Conservation (phyloP, 2,888 invertebrate species). For the Epirrita christyi region DNA sequence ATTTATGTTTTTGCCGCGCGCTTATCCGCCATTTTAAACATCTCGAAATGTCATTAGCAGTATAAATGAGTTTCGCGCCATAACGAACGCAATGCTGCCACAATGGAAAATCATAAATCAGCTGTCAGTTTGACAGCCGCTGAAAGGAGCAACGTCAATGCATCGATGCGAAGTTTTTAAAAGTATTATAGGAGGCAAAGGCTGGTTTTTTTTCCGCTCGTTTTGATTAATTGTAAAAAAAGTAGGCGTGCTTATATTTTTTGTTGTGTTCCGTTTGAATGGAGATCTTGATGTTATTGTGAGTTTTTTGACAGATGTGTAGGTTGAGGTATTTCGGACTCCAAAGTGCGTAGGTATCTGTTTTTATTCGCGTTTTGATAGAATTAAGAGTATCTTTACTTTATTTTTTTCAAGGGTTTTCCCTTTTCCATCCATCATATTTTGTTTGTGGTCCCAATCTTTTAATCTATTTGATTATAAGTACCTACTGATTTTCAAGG, state of each 20-base stretch:
- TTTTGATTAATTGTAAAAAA: conserved; percentile 73
- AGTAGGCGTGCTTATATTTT: conserved; percentile 53
- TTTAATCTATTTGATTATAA: too few species aligned
- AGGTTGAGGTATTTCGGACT: conserved; percentile 45
- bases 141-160: conserved; percentile 80
- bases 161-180: conserved; percentile 79
- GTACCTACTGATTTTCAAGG: too few species aligned
- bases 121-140: conserved; percentile 78
- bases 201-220: conserved; percentile 53
- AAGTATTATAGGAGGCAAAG: conserved; percentile 53
- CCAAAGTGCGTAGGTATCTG: conserved; percentile 36
- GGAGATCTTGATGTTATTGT: conserved; percentile 55
- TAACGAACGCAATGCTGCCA: conserved; percentile 75
- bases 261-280: conserved; percentile 45
- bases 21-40: conserved; percentile 71
- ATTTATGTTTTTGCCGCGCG: conserved; percentile 52
- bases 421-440: too few species aligned
- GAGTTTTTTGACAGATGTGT: conserved; percentile 46
- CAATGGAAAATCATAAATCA: conserved; percentile 81
- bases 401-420: too few species aligned
- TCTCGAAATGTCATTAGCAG: conserved; percentile 77
- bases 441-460: too few species aligned
- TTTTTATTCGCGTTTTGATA: conserved; percentile 21
- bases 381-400: background rate
- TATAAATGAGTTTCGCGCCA: conserved; percentile 80